Conservation (phyloP, 2,797 vertebrate genomes). For the Acipenser ruthenus region DNA sequence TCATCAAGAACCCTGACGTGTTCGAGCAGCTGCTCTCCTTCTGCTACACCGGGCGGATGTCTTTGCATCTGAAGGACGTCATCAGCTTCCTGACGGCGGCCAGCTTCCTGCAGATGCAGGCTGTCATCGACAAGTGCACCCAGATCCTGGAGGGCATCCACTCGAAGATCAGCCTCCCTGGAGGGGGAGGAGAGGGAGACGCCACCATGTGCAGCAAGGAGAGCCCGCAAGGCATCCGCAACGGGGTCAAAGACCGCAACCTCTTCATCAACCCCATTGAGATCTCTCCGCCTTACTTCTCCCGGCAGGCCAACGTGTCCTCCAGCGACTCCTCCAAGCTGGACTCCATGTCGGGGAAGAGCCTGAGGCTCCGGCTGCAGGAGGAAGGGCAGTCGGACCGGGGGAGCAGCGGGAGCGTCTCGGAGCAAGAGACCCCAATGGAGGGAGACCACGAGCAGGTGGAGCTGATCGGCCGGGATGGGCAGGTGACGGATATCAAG, state of each 20-base stretch:
- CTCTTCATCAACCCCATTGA: slow-evolving; percentile 91
- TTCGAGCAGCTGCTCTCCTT: slow-evolving; percentile 95
- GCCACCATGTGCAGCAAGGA: slow-evolving; percentile 75
- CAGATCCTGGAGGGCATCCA: slow-evolving; percentile 95
- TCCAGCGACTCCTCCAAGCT: slow-evolving; percentile 57
- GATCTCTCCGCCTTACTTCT: slow-evolving; percentile 89
- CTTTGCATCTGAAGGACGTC: slow-evolving; percentile 91
- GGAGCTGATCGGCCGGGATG: slow-evolving; percentile 81
- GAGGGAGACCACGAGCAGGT: slow-evolving; percentile 87
- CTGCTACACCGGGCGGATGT: slow-evolving; percentile 98
- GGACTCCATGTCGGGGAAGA: slow-evolving; percentile 51
- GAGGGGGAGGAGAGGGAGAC: slow-evolving; percentile 46
- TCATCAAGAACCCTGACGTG: slow-evolving; percentile 94
- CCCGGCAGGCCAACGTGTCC: slow-evolving; percentile 59
- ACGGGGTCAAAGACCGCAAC: slow-evolving; percentile 78
- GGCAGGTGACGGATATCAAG: slow-evolving; percentile 83
- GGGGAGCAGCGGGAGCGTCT: slow-evolving; percentile 86
- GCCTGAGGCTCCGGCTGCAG: slow-evolving; percentile 52
- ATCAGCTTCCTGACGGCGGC: slow-evolving; percentile 96
- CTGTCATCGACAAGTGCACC: slow-evolving; percentile 96
- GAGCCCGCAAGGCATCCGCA: slow-evolving; percentile 57
- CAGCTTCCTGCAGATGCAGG: slow-evolving; percentile 97
- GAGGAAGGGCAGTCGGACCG: slow-evolving; percentile 95
- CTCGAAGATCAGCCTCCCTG: slow-evolving; percentile 83
- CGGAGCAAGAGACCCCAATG: slow-evolving; percentile 84